Percentiles rank a stretch among this genome's conserved stretches.
These are phyloP conservation scores for Criorhina ranunculi DNA, from an alignment of 2,888 invertebrate species.

Conservation along the genomic window DNA sequence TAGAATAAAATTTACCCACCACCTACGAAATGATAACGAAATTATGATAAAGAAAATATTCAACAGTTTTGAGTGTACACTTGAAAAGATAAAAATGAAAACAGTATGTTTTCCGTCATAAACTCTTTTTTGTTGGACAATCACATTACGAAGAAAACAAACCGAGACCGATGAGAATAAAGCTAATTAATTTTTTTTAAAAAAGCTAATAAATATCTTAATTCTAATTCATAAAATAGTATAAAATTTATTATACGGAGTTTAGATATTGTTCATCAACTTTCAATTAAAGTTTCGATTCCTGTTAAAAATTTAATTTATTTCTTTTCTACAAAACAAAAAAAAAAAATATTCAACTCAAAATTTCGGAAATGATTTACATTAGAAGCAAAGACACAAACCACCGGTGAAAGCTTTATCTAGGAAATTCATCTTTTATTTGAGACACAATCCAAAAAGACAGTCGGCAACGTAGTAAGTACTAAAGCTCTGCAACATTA, in stretches of 20 bases:
- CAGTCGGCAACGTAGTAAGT: no score
- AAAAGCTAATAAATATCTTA: slow-evolving; percentile 25
- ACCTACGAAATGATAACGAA: slow-evolving; percentile 38
- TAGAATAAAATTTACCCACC: slow-evolving; percentile 35
- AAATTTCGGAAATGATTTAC: no score
- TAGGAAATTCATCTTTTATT: no score
- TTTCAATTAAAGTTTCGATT: slow-evolving; percentile 33
- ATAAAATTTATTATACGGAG: not conserved
- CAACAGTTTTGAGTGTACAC: not conserved
- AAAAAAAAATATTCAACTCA: no score
- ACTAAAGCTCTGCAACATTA: no score
- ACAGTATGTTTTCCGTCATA: not conserved
- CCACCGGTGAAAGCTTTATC: no score
- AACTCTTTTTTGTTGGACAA: slow-evolving; percentile 19
- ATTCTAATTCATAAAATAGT: slow-evolving; percentile 14
- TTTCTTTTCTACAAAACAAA: no score
- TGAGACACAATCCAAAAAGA: no score
- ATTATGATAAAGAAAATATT: slow-evolving; percentile 8
- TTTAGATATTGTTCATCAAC: slow-evolving; percentile 22
- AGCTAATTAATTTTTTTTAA: slow-evolving; percentile 9
- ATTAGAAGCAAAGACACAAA: no score
- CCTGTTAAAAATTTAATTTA: no score
- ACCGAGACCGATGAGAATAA: slow-evolving; percentile 57
- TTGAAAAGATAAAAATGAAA: not conserved
- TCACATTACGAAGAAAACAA: slow-evolving; percentile 45